A percentile compares a stretch with the other conserved stretches of the same genome.
These are phyloP conservation scores for Amphipyra tragopoginis DNA, from an alignment of 2,888 invertebrate genomes.

Conservation along the genomic window DNA sequence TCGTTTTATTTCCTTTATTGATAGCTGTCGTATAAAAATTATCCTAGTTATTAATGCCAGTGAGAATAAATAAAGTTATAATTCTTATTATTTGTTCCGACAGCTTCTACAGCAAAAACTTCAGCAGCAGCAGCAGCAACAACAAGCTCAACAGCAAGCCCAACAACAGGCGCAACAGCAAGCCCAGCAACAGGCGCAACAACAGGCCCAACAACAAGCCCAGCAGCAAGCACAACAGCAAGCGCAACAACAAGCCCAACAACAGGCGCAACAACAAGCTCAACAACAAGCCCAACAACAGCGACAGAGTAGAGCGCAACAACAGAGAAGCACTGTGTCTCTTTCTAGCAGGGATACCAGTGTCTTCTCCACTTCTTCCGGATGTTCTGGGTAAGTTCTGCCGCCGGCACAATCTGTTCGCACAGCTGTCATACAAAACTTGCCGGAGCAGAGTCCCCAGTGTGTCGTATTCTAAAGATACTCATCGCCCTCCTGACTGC, in stretches of 20 bases:
- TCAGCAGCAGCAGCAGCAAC: conserved; percentile 49
- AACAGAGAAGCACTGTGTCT: conserved; percentile 70
- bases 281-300: conserved; percentile 35
- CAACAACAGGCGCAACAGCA: conserved; percentile 36
- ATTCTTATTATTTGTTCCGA: neutral
- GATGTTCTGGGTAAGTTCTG: conserved; percentile 83
- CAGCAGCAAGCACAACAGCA: conserved; percentile 44
- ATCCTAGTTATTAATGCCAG: too few species aligned
- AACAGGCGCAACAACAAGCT: conserved; percentile 19
- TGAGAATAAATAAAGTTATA: neutral
- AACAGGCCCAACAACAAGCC: conserved; percentile 49
- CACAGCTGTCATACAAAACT: too few species aligned
- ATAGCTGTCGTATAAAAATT: too few species aligned
- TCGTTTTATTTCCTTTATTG: too few species aligned
- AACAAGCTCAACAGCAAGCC: conserved; percentile 17
- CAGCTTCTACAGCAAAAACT: conserved; percentile 56
- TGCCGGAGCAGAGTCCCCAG: too few species aligned
- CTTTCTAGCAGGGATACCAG: conserved; percentile 84
- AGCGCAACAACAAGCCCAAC: conserved; percentile 42
- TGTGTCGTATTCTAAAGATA: too few species aligned
- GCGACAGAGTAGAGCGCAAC: conserved; percentile 65
- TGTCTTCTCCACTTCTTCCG: conserved; percentile 84
- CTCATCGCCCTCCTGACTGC: too few species aligned
- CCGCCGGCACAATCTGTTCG: too few species aligned
- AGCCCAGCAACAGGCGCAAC: conserved; percentile 39